Base-by-base conservation (phyloP, 2,888 invertebrate species). In the Baronia brevicornis region DNA sequence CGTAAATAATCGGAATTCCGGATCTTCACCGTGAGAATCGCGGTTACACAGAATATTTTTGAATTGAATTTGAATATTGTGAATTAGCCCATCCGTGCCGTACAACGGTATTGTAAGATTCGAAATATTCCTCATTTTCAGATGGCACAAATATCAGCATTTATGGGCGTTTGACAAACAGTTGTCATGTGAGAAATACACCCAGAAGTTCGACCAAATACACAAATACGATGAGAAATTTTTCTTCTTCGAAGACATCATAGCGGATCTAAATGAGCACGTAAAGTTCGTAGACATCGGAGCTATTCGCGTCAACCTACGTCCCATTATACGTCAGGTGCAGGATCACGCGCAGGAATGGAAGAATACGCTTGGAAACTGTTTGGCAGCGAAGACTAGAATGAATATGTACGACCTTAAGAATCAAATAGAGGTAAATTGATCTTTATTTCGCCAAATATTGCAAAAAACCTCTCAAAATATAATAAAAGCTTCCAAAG, bases 171-270 rank as follows among this genome's bases (percentile, higher is more conserved):
- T 84, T 54, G 93, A 94, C 59, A 94, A 94, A 62, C 68, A 80
- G 31, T 69, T 87, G 5, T 89, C 91, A 1, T 93, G 93, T 48
- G 91, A 93, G 48, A 91, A 91, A 59, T 96, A 95, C 77, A 86
- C 92, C 1, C 84, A 86, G 24, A 90, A 89, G 41, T 50, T 68
- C 48, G 75, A 82, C 1, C 75, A 80, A 40, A 78, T 85, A 11
- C 59, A 60, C 19, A 87, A 88, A 40, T 94, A 91, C 65, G 95
- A 96, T 54, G 92, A 95, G 51, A 93, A 92, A 62, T 91, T 97
- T 54, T 90, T 91, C 64, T 94, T 91, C 65, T 96, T 94, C 67
- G 89, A 90, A 48, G 89, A 90, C 43, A 89, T 94, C 4, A 88
- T 93, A 8, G 80, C 88, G 2, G 91, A 92, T 41, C 70, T 94